Percentiles rank a stretch among this genome's conserved stretches.
Evolutionary conservation across 1,140 invertebrate species (phyloP).

Genomic region (Cataglyphis hispanica): DNA sequence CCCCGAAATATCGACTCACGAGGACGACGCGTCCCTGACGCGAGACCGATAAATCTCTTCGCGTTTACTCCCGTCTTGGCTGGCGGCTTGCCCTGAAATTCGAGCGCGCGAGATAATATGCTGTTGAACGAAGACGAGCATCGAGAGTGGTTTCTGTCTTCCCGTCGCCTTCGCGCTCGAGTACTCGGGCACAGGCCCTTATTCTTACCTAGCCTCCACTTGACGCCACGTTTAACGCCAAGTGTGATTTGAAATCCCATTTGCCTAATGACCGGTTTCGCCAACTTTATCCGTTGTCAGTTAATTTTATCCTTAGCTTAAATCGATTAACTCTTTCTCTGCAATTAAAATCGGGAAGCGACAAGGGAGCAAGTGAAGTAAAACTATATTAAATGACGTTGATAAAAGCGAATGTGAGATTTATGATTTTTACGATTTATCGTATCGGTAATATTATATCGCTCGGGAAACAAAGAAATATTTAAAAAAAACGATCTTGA

Average conservation of each 20-base stretch:
- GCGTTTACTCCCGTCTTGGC: slow-evolving; percentile 53
- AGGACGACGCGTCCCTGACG: slow-evolving; percentile 61
- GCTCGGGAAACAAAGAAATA: neutral
- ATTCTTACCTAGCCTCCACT: slow-evolving; percentile 40
- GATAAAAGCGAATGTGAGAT: slow-evolving; percentile 25
- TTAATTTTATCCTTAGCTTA: slow-evolving; percentile 45
- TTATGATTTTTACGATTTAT: neutral
- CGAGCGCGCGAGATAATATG: slow-evolving; percentile 5
- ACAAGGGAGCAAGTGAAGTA: slow-evolving; percentile 6
- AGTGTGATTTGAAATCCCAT: slow-evolving; percentile 42
- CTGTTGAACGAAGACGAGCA: slow-evolving; percentile 50
- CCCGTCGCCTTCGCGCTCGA: slow-evolving; percentile 3
- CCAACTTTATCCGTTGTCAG: slow-evolving; percentile 33
- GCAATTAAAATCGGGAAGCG: slow-evolving; percentile 32
- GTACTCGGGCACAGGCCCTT: slow-evolving; percentile 27
- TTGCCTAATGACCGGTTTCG: slow-evolving; percentile 59
- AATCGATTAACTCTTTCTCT: slow-evolving; percentile 43
- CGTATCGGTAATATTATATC: neutral
- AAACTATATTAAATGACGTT: slow-evolving; percentile 3
- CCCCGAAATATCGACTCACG: slow-evolving; percentile 61
- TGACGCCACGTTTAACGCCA: slow-evolving; percentile 28
- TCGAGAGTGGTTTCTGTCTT: slow-evolving; percentile 51
- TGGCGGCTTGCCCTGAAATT: slow-evolving; percentile 19
- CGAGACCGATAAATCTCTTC: slow-evolving; percentile 79
- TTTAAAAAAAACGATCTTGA: neutral